A percentile compares a stretch with the other conserved stretches of the same genome.
phyloP scores from a whole-genome alignment of 2,888 invertebrate genomes.

The Nomada fucata region DNA sequence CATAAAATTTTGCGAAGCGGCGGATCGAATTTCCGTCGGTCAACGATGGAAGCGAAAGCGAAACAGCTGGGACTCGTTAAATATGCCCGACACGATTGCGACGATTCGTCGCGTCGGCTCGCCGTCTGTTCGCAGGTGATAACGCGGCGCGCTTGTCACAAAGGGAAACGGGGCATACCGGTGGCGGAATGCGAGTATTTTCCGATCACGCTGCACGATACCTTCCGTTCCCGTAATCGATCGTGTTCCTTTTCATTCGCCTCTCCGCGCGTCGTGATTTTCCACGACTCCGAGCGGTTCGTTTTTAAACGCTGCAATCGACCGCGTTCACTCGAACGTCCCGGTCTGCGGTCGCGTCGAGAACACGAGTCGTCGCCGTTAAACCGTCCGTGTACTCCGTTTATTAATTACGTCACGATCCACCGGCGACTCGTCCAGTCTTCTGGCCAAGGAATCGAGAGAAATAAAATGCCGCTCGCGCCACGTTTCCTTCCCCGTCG shows the following conservation, averaged over 20 bases:
- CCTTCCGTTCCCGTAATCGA: neutral
- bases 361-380: neutral
- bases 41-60: constrained; percentile 50
- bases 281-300: neutral
- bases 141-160: constrained; percentile 5
- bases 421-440: neutral
- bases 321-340: neutral
- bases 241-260: constrained; percentile 4
- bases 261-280: neutral
- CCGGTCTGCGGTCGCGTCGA: neutral
- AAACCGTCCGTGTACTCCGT: neutral
- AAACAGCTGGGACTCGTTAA: constrained; percentile 46
- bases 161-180: constrained; percentile 39
- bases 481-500: constrained; percentile 39
- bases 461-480: constrained; percentile 17
- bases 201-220: constrained; percentile 14
- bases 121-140: constrained; percentile 22
- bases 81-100: constrained; percentile 45
- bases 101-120: constrained; percentile 37
- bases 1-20: neutral
- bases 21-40: constrained; percentile 24
- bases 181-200: constrained; percentile 49
- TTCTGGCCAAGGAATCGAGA: neutral
- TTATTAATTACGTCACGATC: constrained; percentile 8
- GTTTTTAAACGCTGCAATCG: constrained; percentile 5